Percentiles rank a stretch among this genome's conserved stretches.
phyloP scores from a whole-genome alignment of 2,888 invertebrate genomes.

The Branchellion lobata region DNA sequence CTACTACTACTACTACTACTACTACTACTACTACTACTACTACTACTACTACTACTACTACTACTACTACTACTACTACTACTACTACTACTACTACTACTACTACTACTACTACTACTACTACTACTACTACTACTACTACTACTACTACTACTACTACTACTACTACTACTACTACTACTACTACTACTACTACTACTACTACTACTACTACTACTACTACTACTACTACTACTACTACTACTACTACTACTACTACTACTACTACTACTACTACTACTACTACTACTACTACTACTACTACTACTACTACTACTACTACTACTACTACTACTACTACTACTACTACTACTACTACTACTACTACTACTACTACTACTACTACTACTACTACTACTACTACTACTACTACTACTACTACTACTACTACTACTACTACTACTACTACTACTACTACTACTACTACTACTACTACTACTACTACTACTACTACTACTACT shows the following conservation, averaged over 20 bases:
- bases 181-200: constrained; percentile 20
- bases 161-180: constrained; percentile 9
- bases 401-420: constrained; percentile 9
- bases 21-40: constrained; percentile 18
- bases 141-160: constrained; percentile 18
- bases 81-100: constrained; percentile 18
- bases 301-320: constrained; percentile 20
- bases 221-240: constrained; percentile 9
- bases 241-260: constrained; percentile 20
- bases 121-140: constrained; percentile 20
- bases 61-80: constrained; percentile 20
- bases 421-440: constrained; percentile 20
- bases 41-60: constrained; percentile 9
- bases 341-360: constrained; percentile 9
- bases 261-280: constrained; percentile 18
- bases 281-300: constrained; percentile 9
- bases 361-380: constrained; percentile 20
- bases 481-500: constrained; percentile 1
- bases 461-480: constrained; percentile 9
- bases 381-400: constrained; percentile 18
- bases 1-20: constrained; percentile 27
- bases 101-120: constrained; percentile 9
- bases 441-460: constrained; percentile 18
- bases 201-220: constrained; percentile 18
- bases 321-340: constrained; percentile 18